A percentile compares a stretch with the other conserved stretches of the same genome.
phyloP scores from a whole-genome alignment of 2,888 invertebrate genomes.

The Amphimallon solstitiale region DNA sequence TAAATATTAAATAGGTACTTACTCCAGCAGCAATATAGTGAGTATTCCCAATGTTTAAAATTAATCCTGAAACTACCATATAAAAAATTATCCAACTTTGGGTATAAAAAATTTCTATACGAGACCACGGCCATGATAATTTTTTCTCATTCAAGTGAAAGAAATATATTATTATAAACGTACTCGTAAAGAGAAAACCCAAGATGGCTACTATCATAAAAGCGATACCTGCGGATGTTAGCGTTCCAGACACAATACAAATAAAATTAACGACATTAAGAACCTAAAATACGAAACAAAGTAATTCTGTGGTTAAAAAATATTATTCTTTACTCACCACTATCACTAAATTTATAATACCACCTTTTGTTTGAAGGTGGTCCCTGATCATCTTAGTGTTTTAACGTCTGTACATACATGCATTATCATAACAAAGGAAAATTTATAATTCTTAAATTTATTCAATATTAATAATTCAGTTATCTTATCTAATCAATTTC shows the following conservation, averaged over 20 bases:
- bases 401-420: too few relatives aligned
- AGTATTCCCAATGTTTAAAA: conserved; percentile 1
- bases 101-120: conserved; percentile 25
- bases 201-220: conserved; percentile 25
- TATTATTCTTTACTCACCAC: neutral
- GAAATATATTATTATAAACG: conserved; percentile 14
- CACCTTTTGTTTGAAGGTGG: neutral
- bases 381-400: neutral
- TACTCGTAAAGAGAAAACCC: conserved; percentile 15
- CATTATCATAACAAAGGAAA: too few relatives aligned
- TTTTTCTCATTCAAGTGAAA: conserved; percentile 13
- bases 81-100: conserved; percentile 26
- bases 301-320: neutral
- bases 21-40: conserved; percentile 31
- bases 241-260: conserved; percentile 1
- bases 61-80: conserved; percentile 19
- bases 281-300: neutral
- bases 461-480: neutral
- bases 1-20: conserved; percentile 10
- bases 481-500: neutral
- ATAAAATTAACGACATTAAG: conserved; percentile 15
- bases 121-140: conserved; percentile 21
- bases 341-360: neutral
- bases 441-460: neutral
- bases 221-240: neutral